A percentile compares a stretch with the other conserved stretches of the same genome.
Conservation (phyloP, 30 jellyfish, hydroid and myxozoan genomes). For the Rhopilema esculentum region DNA sequence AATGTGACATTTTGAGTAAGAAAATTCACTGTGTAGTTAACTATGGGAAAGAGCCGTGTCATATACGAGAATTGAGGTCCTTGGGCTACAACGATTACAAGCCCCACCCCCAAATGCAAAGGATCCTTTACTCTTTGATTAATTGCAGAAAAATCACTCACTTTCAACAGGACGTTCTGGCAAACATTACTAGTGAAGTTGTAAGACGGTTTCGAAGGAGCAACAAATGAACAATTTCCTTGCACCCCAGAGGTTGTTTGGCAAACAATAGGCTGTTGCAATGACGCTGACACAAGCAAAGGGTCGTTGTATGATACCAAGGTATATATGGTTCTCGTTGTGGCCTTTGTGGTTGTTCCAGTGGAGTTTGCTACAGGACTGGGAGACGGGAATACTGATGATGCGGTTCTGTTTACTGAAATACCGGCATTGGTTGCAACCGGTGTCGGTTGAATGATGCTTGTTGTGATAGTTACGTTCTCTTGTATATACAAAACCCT, state of each 20-base stretch:
- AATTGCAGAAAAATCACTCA: conserved; percentile 19
- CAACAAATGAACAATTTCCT: conserved; percentile 69
- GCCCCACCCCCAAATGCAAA: no score
- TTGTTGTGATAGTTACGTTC: conserved; percentile 39
- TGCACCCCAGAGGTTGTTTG: conserved; percentile 61
- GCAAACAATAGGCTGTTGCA: conserved; percentile 78
- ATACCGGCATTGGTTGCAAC: neutral
- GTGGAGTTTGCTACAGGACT: conserved; percentile 28
- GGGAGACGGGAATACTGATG: conserved; percentile 26
- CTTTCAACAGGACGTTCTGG: conserved; percentile 77
- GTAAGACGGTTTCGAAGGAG: conserved; percentile 80
- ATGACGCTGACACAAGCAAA: conserved; percentile 52
- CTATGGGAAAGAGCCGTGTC: no score
- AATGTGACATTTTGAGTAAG: no score
- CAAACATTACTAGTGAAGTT: conserved; percentile 64
- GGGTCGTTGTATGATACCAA: conserved; percentile 57
- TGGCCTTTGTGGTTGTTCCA: conserved; percentile 23
- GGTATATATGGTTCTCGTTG: conserved; percentile 9
- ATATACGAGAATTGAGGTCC: no score
- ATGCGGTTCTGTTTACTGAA: neutral
- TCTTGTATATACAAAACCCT: conserved; percentile 10
- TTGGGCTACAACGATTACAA: no score
- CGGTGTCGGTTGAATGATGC: conserved; percentile 40
- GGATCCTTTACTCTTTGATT: no score
- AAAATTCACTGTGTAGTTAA: no score